These are phyloP conservation scores for Carapus acus DNA, from an alignment of 2,797 vertebrate genomes.

Conservation along the genomic window DNA sequence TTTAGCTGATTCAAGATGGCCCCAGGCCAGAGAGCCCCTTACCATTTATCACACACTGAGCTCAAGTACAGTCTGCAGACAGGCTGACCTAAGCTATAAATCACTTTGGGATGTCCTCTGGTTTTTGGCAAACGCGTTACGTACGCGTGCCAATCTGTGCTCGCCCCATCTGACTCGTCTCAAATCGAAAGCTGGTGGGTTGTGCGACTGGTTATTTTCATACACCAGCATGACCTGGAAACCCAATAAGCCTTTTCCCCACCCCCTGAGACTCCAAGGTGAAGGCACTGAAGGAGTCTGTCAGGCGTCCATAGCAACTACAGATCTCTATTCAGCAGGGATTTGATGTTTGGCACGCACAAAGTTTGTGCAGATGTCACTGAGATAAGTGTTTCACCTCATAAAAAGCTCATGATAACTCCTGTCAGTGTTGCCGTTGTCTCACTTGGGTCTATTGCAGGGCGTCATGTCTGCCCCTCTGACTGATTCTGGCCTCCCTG, in stretches of 20 bases:
- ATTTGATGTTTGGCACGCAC: neutral
- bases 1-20: constrained; percentile 65
- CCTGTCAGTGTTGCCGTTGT: constrained; percentile 14
- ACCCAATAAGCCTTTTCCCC: constrained; percentile 38
- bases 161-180: constrained; percentile 11
- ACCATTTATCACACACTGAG: constrained; percentile 52
- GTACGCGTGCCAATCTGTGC: constrained; percentile 18
- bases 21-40: constrained; percentile 51
- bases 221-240: constrained; percentile 40
- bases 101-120: constrained; percentile 24
- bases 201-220: constrained; percentile 36
- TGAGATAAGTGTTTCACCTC: constrained; percentile 16
- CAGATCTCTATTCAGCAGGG: neutral
- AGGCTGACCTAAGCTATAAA: constrained; percentile 27
- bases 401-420: constrained; percentile 27
- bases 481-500: constrained; percentile 34
- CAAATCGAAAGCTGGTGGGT: constrained; percentile 36
- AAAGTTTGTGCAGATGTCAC: neutral
- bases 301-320: constrained; percentile 24
- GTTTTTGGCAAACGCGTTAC: constrained; percentile 15
- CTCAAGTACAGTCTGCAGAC: constrained; percentile 45
- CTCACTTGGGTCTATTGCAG: constrained; percentile 31
- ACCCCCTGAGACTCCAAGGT: constrained; percentile 28
- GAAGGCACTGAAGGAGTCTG: constrained; percentile 36
- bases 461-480: constrained; percentile 23